Evolutionary conservation across 92 coral and sea anemone genomes (phyloP).

Genomic region (Blastomussa wellsi): DNA sequence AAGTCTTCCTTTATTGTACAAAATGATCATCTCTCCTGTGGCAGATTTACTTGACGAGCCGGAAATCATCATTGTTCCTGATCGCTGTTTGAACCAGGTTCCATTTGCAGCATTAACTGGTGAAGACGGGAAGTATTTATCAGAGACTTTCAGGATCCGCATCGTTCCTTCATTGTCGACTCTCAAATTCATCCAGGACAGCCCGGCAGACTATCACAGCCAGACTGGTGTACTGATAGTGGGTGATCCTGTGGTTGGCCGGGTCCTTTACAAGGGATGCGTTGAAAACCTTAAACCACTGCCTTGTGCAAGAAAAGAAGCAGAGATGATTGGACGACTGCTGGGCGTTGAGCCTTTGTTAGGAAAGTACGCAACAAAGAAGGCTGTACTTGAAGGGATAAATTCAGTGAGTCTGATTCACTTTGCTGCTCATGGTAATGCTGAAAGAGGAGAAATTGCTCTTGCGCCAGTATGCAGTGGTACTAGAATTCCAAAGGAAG

Average conservation of each 20-base stretch:
- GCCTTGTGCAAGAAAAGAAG: too few species aligned
- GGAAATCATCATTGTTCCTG: background rate
- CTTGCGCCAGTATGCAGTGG: too few species aligned
- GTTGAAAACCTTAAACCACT: background rate
- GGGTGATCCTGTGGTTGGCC: background rate
- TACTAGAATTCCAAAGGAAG: background rate
- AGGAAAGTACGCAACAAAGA: too few species aligned
- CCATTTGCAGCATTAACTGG: background rate
- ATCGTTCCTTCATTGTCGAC: background rate
- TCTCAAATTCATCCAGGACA: background rate
- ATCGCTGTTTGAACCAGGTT: background rate
- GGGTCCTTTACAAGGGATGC: too few species aligned
- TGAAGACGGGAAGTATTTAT: background rate
- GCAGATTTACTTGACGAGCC: background rate
- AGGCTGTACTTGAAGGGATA: too few species aligned
- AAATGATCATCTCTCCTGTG: background rate
- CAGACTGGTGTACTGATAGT: background rate
- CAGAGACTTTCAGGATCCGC: slow-evolving; percentile 18
- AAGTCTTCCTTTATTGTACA: background rate
- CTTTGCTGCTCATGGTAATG: too few species aligned
- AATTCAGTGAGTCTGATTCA: too few species aligned
- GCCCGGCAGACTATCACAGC: background rate
- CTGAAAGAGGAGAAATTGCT: too few species aligned
- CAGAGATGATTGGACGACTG: too few species aligned
- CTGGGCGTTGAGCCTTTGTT: too few species aligned